Conservation (phyloP, 2,888 invertebrate genomes). For the Zeuzera pyrina region DNA sequence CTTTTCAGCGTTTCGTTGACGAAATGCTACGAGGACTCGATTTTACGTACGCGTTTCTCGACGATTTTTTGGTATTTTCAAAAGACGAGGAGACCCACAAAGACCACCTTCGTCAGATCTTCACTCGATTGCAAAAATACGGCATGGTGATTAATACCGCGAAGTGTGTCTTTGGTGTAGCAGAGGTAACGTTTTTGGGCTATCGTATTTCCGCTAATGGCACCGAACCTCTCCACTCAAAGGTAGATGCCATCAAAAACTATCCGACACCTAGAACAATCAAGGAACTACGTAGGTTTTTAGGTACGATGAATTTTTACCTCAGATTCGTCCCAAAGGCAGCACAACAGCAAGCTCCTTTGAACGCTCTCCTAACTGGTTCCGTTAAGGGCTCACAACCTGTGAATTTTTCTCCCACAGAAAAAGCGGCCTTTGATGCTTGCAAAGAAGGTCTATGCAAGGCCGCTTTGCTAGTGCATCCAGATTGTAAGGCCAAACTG, state of each 20-base stretch:
- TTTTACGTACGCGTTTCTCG: too few species aligned
- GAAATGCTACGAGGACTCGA: slow-evolving; percentile 6
- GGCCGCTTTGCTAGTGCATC: neutral
- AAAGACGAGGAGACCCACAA: too few species aligned
- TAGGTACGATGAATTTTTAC: neutral
- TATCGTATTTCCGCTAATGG: neutral
- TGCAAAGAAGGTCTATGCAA: neutral
- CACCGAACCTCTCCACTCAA: neutral
- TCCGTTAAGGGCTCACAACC: neutral
- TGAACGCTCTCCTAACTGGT: slow-evolving; percentile 5
- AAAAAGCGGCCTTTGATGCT: neutral
- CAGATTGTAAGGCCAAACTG: neutral
- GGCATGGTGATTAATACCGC: neutral
- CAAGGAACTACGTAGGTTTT: slow-evolving; percentile 4
- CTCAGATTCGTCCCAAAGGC: neutral
- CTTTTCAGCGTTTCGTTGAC: slow-evolving; percentile 32
- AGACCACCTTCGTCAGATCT: neutral
- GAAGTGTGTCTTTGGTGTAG: neutral
- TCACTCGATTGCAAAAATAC: neutral
- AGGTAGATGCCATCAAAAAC: neutral
- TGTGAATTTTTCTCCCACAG: neutral
- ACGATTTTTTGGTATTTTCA: slow-evolving; percentile 19
- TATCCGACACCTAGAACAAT: neutral
- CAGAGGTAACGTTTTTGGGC: neutral
- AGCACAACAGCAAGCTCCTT: neutral